Conservation (phyloP, 2,888 invertebrate genomes). For the Philhelius pedissequus region DNA sequence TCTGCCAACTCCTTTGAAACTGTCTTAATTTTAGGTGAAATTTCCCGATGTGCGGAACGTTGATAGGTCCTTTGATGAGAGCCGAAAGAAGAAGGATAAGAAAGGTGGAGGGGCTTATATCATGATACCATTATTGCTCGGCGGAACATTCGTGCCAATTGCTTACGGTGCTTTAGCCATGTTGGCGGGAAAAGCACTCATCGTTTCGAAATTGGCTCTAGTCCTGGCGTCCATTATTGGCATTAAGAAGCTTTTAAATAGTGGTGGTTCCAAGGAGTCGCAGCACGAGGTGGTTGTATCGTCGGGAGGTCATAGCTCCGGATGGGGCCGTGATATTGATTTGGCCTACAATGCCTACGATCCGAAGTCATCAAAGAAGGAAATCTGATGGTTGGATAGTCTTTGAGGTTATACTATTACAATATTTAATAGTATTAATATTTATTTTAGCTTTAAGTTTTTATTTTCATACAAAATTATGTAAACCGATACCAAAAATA, state of each 20-base stretch:
- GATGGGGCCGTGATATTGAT: slow-evolving; percentile 86
- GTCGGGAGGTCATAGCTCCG: slow-evolving; percentile 84
- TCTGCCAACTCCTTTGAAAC: not conserved
- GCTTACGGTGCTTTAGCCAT: slow-evolving; percentile 90
- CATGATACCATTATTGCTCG: slow-evolving; percentile 88
- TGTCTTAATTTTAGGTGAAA: slow-evolving; percentile 82
- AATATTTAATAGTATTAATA: slow-evolving; percentile 46
- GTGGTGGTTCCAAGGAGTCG: slow-evolving; percentile 83
- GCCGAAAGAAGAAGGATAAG: slow-evolving; percentile 85
- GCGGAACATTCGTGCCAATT: slow-evolving; percentile 89
- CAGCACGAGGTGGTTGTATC: slow-evolving; percentile 87
- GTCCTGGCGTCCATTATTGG: slow-evolving; percentile 91
- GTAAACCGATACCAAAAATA: slow-evolving; percentile 58
- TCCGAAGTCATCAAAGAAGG: slow-evolving; percentile 76
- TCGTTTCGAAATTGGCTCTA: slow-evolving; percentile 90
- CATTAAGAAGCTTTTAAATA: slow-evolving; percentile 88
- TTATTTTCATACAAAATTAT: not conserved
- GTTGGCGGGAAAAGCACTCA: slow-evolving; percentile 90
- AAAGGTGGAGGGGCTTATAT: slow-evolving; percentile 84
- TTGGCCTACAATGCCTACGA: slow-evolving; percentile 82
- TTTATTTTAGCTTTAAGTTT: slow-evolving; percentile 5
- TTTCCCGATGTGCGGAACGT: slow-evolving; percentile 85
- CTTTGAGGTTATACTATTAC: not conserved
- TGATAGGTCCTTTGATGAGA: slow-evolving; percentile 81
- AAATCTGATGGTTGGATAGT: slow-evolving; percentile 23